phyloP scores from a whole-genome alignment of 2,888 invertebrate species.

The Hydriomena furcata region DNA sequence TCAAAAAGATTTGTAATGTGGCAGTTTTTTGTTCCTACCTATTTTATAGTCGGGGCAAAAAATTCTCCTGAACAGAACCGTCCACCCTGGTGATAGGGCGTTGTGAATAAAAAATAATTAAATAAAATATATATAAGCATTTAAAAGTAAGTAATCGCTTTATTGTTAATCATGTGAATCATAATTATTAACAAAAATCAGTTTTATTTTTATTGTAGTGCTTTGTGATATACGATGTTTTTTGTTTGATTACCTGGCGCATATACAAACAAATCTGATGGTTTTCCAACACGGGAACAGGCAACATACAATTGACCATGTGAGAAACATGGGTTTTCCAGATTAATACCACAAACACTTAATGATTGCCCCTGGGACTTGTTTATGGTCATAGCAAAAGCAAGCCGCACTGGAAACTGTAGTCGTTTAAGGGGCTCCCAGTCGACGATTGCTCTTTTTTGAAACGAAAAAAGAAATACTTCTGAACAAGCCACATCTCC shows the following conservation, averaged over 20 bases:
- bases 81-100: conserved; percentile 40
- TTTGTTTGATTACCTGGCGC: conserved; percentile 18
- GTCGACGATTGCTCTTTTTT: too few species aligned
- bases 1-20: conserved; percentile 38
- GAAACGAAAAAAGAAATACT: too few species aligned
- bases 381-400: conserved; percentile 39
- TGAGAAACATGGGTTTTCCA: too few species aligned
- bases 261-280: conserved; percentile 37
- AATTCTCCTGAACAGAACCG: conserved; percentile 40
- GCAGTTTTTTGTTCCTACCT: conserved; percentile 35
- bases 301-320: conserved; percentile 45
- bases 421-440: conserved; percentile 38
- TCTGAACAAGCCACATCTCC: too few species aligned
- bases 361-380: conserved; percentile 31
- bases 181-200: too few species aligned
- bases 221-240: too few species aligned
- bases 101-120: conserved; percentile 41
- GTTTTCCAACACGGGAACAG: conserved; percentile 44
- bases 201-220: conserved; percentile 29
- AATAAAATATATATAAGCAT: conserved; percentile 40
- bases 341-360: conserved; percentile 40
- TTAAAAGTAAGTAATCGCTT: conserved; percentile 40
- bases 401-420: conserved; percentile 36
- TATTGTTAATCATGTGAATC: too few species aligned
- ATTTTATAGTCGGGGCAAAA: too few species aligned